Percentiles rank a stretch among this genome's conserved stretches.
Conservation (phyloP, 2,888 invertebrate species). For the Cerastis rubricosa region DNA sequence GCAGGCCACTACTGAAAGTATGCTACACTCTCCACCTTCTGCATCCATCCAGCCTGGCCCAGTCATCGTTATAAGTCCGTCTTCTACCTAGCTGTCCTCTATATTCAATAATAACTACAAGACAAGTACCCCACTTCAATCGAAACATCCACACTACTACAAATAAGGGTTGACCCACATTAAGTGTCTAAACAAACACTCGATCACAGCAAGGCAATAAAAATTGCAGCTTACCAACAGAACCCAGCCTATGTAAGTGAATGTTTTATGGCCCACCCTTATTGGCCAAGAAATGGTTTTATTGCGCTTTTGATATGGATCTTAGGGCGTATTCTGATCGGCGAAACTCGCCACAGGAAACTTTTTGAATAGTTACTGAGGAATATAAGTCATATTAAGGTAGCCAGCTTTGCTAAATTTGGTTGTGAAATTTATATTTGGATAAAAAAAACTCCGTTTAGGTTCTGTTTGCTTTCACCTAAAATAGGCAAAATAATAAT, state of each 20-base stretch:
- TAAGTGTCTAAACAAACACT: slow-evolving; percentile 73
- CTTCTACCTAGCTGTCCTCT: not conserved
- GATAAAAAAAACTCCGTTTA: not conserved
- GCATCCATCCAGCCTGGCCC: no score
- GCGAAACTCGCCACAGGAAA: not conserved
- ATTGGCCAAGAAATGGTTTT: slow-evolving; percentile 76
- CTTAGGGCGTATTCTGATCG: slow-evolving; percentile 61
- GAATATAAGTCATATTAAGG: not conserved
- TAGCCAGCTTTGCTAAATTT: not conserved
- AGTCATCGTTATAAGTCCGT: no score
- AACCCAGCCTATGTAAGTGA: slow-evolving; percentile 67
- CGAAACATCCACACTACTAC: slow-evolving; percentile 27
- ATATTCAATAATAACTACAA: slow-evolving; percentile 22
- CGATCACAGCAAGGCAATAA: slow-evolving; percentile 76
- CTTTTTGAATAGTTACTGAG: not conserved
- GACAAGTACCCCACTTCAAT: not conserved
- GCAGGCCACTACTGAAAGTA: no score
- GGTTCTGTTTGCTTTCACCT: not conserved
- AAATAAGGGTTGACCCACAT: slow-evolving; percentile 60
- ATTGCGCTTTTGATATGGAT: slow-evolving; percentile 72
- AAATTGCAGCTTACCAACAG: slow-evolving; percentile 73
- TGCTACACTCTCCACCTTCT: no score
- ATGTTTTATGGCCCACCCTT: slow-evolving; percentile 76
- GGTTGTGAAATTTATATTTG: not conserved
- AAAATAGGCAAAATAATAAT: not conserved